Percentiles rank a stretch among this genome's conserved stretches.
These are phyloP conservation scores for Cyanoliseus patagonus DNA, from an alignment of 2,113 vertebrate genomes.

Conservation along the genomic window DNA sequence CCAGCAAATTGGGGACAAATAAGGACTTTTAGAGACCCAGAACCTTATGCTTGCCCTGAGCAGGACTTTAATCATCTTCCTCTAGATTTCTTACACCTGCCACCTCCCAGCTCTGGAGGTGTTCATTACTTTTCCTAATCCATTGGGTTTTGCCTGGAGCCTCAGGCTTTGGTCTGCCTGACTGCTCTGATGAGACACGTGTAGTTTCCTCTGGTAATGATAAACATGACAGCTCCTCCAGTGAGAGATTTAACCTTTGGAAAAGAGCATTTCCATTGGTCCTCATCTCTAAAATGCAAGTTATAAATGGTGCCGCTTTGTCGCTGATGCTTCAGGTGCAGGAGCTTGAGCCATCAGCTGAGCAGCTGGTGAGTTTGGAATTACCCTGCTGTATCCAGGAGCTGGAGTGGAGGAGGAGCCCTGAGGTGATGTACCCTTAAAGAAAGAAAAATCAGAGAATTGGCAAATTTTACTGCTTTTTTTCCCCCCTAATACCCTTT, in stretches of 20 bases:
- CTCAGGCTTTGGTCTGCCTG: not conserved
- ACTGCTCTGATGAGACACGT: not conserved
- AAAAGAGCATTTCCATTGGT: not conserved
- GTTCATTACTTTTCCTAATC: not conserved
- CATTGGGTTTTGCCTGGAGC: not conserved
- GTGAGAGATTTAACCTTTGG: not conserved
- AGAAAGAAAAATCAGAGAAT: not conserved
- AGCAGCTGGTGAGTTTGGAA: not conserved
- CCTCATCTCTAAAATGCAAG: not conserved
- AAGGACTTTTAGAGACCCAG: not conserved
- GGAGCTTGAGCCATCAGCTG: not conserved
- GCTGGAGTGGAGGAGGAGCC: not conserved
- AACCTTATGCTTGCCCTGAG: not conserved
- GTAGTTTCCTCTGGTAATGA: not conserved
- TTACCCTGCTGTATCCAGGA: not conserved
- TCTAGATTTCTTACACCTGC: not conserved
- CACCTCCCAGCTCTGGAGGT: not conserved
- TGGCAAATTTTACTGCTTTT: not conserved
- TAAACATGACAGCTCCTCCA: not conserved
- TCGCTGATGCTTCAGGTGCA: not conserved
- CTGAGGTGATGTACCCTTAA: not conserved
- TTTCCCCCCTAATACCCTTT: not conserved
- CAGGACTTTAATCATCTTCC: not conserved
- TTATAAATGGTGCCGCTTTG: fast-evolving
- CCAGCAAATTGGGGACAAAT: not conserved